phyloP scores from a whole-genome alignment of 2,888 invertebrate genomes.

The Tupiocoris notatus region DNA sequence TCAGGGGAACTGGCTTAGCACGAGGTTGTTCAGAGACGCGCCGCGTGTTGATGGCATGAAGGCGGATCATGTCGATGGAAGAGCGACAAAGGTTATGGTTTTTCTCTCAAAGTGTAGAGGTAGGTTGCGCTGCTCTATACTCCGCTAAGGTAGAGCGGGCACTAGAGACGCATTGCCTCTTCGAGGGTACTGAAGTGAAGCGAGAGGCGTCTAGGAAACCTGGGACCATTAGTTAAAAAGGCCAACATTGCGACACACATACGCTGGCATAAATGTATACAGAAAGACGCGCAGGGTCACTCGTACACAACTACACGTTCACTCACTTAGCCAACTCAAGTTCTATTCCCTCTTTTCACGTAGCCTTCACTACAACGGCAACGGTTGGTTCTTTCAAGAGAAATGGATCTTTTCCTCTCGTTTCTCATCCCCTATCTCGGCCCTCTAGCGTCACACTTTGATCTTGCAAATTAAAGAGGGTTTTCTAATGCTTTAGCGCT shows the following conservation, averaged over 20 bases:
- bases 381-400: slow-evolving; percentile 2
- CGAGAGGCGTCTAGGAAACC: not conserved
- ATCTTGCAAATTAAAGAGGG: slow-evolving; percentile 23
- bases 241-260: slow-evolving; percentile 11
- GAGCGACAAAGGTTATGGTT: not conserved
- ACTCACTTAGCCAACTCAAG: not conserved
- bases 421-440: too few species aligned
- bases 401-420: slow-evolving; percentile 2
- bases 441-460: not conserved
- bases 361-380: not conserved
- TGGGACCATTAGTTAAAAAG: slow-evolving; percentile 23
- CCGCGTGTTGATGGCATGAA: not conserved
- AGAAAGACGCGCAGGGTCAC: not conserved
- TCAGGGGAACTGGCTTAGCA: not conserved
- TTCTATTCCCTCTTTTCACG: not conserved
- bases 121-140: not conserved
- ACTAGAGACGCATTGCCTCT: not conserved
- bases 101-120: not conserved
- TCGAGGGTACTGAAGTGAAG: not conserved
- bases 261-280: not conserved
- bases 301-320: not conserved
- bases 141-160: not conserved
- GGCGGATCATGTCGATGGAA: not conserved
- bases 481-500: slow-evolving; percentile 10
- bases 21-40: not conserved